These are phyloP conservation scores for Aplochiton taeniatus DNA, from an alignment of 2,797 vertebrate species.

Conservation along the genomic window DNA sequence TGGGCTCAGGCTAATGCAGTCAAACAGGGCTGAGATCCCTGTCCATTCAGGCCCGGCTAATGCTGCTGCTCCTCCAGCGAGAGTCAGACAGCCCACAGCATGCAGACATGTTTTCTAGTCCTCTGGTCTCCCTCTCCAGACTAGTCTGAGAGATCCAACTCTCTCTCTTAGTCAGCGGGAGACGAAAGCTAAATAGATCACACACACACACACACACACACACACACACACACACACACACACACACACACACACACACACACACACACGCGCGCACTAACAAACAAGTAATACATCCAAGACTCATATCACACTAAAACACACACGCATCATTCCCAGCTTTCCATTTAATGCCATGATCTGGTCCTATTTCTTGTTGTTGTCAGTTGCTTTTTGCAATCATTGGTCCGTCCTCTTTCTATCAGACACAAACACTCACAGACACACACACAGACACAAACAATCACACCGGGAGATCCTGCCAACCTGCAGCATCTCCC, in stretches of 20 bases:
- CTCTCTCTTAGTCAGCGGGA: too few relatives aligned
- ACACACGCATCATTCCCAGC: too few relatives aligned
- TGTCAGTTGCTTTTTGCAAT: too few relatives aligned
- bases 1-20: background rate
- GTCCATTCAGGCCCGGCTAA: background rate
- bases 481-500: too few relatives aligned
- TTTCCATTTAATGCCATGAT: too few relatives aligned
- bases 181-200: too few relatives aligned
- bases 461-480: background rate
- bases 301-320: too few relatives aligned
- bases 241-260: constrained; percentile 29
- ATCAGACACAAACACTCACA: background rate
- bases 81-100: background rate
- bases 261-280: constrained; percentile 12
- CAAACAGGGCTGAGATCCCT: background rate
- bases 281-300: background rate
- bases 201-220: background rate
- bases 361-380: too few relatives aligned
- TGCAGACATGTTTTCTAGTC: background rate
- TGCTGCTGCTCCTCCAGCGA: background rate
- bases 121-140: background rate
- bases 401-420: background rate
- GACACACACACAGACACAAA: constrained; percentile 9
- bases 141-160: constrained; percentile 9
- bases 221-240: constrained; percentile 9